Conservation (phyloP, 2,113 vertebrate genomes). For the Chaetodon auriga region DNA sequence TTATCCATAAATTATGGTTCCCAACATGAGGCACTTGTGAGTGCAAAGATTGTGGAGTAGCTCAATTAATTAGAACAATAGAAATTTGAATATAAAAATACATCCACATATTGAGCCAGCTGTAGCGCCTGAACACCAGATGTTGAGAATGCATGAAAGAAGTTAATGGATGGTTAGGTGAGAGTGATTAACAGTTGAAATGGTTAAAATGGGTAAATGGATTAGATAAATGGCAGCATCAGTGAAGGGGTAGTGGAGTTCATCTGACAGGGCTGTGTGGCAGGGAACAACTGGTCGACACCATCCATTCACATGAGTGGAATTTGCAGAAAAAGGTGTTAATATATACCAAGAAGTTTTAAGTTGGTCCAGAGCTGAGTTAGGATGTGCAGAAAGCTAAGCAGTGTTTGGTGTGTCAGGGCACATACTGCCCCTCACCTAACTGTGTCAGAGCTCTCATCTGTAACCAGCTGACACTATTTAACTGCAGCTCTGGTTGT, state of each 20-base stretch:
- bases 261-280: background rate
- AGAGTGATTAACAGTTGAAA: background rate
- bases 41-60: background rate
- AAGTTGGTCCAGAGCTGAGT: background rate
- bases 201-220: background rate
- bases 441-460: background rate
- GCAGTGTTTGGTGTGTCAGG: background rate
- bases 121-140: background rate
- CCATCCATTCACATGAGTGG: background rate
- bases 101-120: background rate
- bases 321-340: background rate
- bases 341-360: background rate
- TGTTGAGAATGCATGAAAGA: background rate
- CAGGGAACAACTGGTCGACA: background rate
- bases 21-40: background rate
- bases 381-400: background rate
- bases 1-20: background rate
- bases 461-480: conserved; percentile 2
- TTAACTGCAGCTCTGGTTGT: background rate
- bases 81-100: background rate
- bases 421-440: background rate
- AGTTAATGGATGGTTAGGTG: background rate
- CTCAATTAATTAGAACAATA: background rate
- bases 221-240: background rate
- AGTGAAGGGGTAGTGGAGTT: background rate